phyloP scores from a whole-genome alignment of 1,140 invertebrate genomes.

The Leptoteleia sp. region DNA sequence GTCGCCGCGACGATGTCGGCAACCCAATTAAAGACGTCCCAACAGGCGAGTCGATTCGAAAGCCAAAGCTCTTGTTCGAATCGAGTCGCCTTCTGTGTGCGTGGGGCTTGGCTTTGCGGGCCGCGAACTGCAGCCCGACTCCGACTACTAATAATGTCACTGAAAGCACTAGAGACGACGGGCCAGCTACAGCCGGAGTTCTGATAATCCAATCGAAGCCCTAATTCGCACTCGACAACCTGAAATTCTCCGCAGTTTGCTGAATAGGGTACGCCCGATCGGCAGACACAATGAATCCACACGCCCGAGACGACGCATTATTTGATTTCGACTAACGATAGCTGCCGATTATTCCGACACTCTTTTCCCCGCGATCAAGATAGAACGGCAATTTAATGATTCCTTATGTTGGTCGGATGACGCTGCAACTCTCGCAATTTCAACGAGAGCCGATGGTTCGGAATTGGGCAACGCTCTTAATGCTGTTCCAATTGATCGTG shows the following conservation, averaged over 20 bases:
- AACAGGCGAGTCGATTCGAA: conserved; percentile 72
- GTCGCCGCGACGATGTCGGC: conserved; percentile 73
- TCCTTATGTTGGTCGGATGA: not conserved
- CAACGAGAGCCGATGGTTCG: too few species aligned
- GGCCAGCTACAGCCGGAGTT: conserved; percentile 60
- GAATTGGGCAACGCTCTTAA: too few species aligned
- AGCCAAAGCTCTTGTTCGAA: conserved; percentile 59
- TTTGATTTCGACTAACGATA: conserved; percentile 73
- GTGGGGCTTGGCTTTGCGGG: conserved; percentile 54
- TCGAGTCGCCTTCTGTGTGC: conserved; percentile 47
- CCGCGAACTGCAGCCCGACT: conserved; percentile 63
- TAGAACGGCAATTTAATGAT: not conserved
- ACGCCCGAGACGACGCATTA: conserved; percentile 50
- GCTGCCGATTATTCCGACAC: conserved; percentile 44
- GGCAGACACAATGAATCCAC: conserved; percentile 75
- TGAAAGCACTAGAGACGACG: conserved; percentile 73
- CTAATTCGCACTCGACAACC: conserved; percentile 80
- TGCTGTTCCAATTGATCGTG: too few species aligned
- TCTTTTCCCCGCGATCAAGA: conserved; percentile 3
- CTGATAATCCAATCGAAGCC: conserved; percentile 81
- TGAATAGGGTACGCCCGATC: conserved; percentile 77
- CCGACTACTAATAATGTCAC: conserved; percentile 71
- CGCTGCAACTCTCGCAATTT: not conserved
- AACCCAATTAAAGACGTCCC: conserved; percentile 81
- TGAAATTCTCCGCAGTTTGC: conserved; percentile 80